A percentile compares a stretch with the other conserved stretches of the same genome.
Evolutionary conservation across 2,888 invertebrate species (phyloP).

Genomic region (Listrodromus nycthemerus): DNA sequence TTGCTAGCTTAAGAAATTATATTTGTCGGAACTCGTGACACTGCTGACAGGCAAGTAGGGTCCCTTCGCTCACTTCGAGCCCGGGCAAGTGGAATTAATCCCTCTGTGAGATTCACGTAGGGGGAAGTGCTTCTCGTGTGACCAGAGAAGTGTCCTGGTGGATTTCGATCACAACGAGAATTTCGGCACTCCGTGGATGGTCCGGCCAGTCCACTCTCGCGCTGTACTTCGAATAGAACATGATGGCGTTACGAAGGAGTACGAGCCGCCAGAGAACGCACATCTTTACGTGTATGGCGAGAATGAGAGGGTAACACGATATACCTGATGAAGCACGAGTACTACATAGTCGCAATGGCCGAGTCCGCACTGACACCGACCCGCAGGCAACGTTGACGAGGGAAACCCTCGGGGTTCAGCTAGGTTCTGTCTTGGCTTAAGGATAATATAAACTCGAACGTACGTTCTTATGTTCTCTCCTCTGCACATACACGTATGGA

Average conservation of each 20-base stretch:
- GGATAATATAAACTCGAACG: slow-evolving; percentile 63
- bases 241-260: slow-evolving; percentile 6
- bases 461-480: slow-evolving; percentile 27
- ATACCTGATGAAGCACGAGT: slow-evolving; percentile 55
- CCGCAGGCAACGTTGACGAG: slow-evolving; percentile 54
- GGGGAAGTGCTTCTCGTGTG: slow-evolving; percentile 56
- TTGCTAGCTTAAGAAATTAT: slow-evolving; percentile 4
- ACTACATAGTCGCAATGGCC: slow-evolving; percentile 46
- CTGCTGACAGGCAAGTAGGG: slow-evolving; percentile 15
- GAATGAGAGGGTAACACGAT: slow-evolving; percentile 57
- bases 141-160: slow-evolving; percentile 54
- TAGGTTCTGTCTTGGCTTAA: slow-evolving; percentile 47
- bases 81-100: slow-evolving; percentile 40
- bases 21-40: slow-evolving; percentile 23
- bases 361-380: slow-evolving; percentile 35
- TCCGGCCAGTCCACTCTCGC: slow-evolving; percentile 43
- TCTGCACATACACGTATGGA: slow-evolving; percentile 22
- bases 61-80: background rate
- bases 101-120: slow-evolving; percentile 5
- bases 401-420: slow-evolving; percentile 57
- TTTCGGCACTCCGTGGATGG: slow-evolving; percentile 50
- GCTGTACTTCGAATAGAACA: slow-evolving; percentile 41
- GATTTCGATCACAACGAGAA: slow-evolving; percentile 59
- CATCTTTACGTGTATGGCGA: slow-evolving; percentile 40
- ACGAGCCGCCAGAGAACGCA: slow-evolving; percentile 22